Evolutionary conservation across 1,140 invertebrate species (phyloP).

Genomic region (Dendroctonus ponderosae): DNA sequence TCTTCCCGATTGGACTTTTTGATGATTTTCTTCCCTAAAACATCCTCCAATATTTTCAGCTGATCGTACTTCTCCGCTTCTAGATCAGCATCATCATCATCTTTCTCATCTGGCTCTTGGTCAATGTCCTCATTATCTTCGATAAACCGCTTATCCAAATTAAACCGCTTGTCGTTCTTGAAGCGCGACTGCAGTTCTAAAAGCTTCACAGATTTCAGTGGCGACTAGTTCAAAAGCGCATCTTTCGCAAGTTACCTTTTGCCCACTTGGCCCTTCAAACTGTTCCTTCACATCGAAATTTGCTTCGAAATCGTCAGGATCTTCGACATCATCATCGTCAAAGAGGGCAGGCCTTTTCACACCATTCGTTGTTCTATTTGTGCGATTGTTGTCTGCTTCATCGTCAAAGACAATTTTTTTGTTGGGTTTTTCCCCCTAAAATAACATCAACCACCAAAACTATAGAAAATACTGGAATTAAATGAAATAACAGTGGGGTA

Average conservation of each 20-base stretch:
- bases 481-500: slow-evolving; percentile 20
- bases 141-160: slow-evolving; percentile 59
- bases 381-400: slow-evolving; percentile 13
- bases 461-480: slow-evolving; percentile 8
- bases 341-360: slow-evolving; percentile 50
- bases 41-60: slow-evolving; percentile 58
- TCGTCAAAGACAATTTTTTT: slow-evolving; percentile 56
- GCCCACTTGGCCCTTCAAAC: slow-evolving; percentile 57
- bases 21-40: slow-evolving; percentile 48
- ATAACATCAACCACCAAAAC: slow-evolving; percentile 38
- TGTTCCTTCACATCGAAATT: slow-evolving; percentile 57
- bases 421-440: slow-evolving; percentile 53
- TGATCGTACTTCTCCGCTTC: slow-evolving; percentile 59
- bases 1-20: neutral
- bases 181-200: slow-evolving; percentile 58
- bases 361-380: slow-evolving; percentile 20
- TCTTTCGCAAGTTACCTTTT: slow-evolving; percentile 51
- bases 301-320: slow-evolving; percentile 51
- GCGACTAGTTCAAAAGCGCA: neutral
- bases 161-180: slow-evolving; percentile 62
- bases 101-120: slow-evolving; percentile 27
- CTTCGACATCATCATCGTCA: slow-evolving; percentile 51
- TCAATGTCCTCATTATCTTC: slow-evolving; percentile 50
- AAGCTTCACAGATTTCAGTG: slow-evolving; percentile 46
- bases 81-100: slow-evolving; percentile 35